These are phyloP conservation scores for Nephrotoma guestfalica DNA, from an alignment of 2,888 invertebrate genomes.

Conservation along the genomic window DNA sequence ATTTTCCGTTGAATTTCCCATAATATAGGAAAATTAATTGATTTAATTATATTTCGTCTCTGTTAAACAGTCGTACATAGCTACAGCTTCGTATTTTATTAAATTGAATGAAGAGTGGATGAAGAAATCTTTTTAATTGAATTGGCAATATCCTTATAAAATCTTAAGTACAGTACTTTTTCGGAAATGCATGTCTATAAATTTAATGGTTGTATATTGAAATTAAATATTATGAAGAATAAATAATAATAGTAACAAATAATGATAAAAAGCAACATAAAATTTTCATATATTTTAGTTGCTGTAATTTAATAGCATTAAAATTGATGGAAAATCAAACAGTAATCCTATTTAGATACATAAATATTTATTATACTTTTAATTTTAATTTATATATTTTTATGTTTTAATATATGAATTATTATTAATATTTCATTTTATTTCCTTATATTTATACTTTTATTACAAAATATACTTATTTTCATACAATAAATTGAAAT, in stretches of 20 bases:
- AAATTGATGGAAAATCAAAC: not conserved
- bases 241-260: not conserved
- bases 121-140: not conserved
- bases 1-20: not conserved
- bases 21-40: not conserved
- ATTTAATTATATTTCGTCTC: not conserved
- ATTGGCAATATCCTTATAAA: not conserved
- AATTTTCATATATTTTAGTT: not conserved
- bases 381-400: not conserved
- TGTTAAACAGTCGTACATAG: not conserved
- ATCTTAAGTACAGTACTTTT: not conserved
- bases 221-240: not conserved
- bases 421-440: not conserved
- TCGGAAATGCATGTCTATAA: not conserved
- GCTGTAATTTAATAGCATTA: not conserved
- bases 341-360: not conserved
- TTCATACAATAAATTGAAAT: too few species aligned
- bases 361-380: not conserved
- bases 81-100: not conserved
- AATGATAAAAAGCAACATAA: not conserved
- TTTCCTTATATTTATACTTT: too few species aligned
- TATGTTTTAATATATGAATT: not conserved
- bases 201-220: not conserved
- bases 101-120: not conserved
- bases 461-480: too few species aligned